Evolutionary conservation across 2,113 vertebrate species (phyloP), one percentile per base, ranked within the genome.

Genomic region (Ailurus styani): DNA sequence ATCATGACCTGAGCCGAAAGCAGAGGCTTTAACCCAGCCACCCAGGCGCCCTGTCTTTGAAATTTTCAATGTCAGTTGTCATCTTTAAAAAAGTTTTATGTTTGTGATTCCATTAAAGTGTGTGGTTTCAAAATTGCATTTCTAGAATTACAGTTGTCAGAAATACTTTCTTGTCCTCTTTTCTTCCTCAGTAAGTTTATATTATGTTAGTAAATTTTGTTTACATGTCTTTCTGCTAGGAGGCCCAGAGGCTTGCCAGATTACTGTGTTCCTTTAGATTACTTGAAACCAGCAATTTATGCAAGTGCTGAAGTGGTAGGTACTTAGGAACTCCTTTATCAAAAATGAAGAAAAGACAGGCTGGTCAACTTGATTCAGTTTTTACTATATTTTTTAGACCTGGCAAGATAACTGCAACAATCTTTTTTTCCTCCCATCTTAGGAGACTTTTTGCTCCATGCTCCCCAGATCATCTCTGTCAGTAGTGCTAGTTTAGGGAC

Each of bases 121-220:
- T n/a, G 13, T 75, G 37, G 68, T 85, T 97, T 12, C 14, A 88
- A 83, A 95, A 84, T 73, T 84, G 8, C 18, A 91, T 84, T 66
- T 94, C 64, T 66, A 40, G 45, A 81, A 89, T 83, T 54, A 1
- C 21, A 18, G 10, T 75, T 57, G 34, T 84, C 75, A 90, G 70
- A 96, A 94, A 75, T 88, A 68, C 13, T 60, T 95, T 91, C 47
- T 95, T 91, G 72, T 91, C n/a, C 23, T 84, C 5, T 73, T 42
- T 89, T 87, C 40, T 84, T 79, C 45, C 47, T 84, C 20, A 77
- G 20, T 75, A 84, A 54, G 29, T 91, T 84, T 64, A 95, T 79
- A n/a, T 47, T n/a, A 66, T 79, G 40, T 95, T 95, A 88, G 52
- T 94, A 84, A 84, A 50, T 90, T 94, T 82, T 91, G 37, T 72